These are phyloP conservation scores for Drepanosiphum platanoidis DNA, from an alignment of 2,888 invertebrate species.

Conservation along the genomic window DNA sequence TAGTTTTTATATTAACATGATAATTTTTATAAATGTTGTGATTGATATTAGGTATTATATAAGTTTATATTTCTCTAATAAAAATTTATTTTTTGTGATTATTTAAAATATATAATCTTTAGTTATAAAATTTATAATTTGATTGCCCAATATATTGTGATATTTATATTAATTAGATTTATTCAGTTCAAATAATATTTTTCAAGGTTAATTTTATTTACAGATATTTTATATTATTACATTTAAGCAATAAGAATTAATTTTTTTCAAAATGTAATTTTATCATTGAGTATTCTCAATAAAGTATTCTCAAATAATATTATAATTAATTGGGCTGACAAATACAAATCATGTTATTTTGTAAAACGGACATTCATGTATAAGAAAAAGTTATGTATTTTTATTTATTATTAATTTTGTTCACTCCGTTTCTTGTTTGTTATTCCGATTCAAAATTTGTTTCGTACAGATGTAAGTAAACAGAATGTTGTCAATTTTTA, in stretches of 20 bases:
- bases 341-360: constrained; percentile 33
- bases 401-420: constrained; percentile 22
- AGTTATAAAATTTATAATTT: too few relatives aligned
- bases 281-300: too few relatives aligned
- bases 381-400: not conserved
- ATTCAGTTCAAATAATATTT: too few relatives aligned
- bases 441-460: constrained; percentile 36
- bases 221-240: too few relatives aligned
- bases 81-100: not conserved
- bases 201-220: too few relatives aligned
- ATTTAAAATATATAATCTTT: not conserved
- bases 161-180: not conserved
- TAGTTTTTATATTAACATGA: constrained; percentile 6
- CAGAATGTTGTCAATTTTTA: constrained; percentile 52
- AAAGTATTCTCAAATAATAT: not conserved
- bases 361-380: constrained; percentile 50
- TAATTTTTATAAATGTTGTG: not conserved
- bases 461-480: constrained; percentile 36
- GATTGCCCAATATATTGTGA: not conserved
- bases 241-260: too few relatives aligned
- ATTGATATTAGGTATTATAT: not conserved
- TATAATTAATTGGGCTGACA: not conserved
- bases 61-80: not conserved
- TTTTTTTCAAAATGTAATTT: too few relatives aligned
- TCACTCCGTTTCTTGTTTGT: constrained; percentile 50